Percentiles rank a stretch among this genome's conserved stretches.
Conservation (phyloP, 1,140 invertebrate species). For the Drosophila ficusphila region DNA sequence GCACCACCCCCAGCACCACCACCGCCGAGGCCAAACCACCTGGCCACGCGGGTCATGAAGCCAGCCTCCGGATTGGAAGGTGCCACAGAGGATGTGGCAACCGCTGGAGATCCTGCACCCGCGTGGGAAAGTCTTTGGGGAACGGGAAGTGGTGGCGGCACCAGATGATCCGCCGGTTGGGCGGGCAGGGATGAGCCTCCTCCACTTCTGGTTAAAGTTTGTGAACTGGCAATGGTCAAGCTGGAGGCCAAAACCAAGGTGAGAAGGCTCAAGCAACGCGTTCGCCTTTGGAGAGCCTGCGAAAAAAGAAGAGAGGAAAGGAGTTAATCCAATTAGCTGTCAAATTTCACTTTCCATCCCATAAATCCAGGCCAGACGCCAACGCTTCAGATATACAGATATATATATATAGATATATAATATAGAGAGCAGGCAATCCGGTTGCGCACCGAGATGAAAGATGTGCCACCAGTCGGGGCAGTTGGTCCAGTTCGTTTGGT, state of each 20-base stretch:
- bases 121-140: slow-evolving; percentile 56
- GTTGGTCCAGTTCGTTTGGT: slow-evolving; percentile 19
- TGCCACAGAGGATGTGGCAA: not conserved
- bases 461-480: slow-evolving; percentile 8
- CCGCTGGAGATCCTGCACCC: slow-evolving; percentile 11
- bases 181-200: slow-evolving; percentile 29
- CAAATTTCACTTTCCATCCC: slow-evolving; percentile 63
- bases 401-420: no score
- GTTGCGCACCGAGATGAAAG: slow-evolving; percentile 36
- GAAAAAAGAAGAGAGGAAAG: slow-evolving; percentile 4
- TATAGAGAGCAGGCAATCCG: slow-evolving; percentile 65
- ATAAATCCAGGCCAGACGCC: slow-evolving; percentile 53
- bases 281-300: slow-evolving; percentile 37
- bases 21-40: slow-evolving; percentile 79
- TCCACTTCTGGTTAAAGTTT: not conserved
- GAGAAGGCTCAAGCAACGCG: slow-evolving; percentile 4
- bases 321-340: slow-evolving; percentile 12
- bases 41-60: slow-evolving; percentile 76
- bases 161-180: slow-evolving; percentile 69
- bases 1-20: no score
- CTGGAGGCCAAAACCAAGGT: slow-evolving; percentile 24
- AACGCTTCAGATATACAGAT: slow-evolving; percentile 45
- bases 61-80: slow-evolving; percentile 31
- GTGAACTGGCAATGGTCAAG: slow-evolving; percentile 6
- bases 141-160: slow-evolving; percentile 65